Base-by-base conservation (phyloP, 2,888 invertebrate genomes). In the Laothoe populi region DNA sequence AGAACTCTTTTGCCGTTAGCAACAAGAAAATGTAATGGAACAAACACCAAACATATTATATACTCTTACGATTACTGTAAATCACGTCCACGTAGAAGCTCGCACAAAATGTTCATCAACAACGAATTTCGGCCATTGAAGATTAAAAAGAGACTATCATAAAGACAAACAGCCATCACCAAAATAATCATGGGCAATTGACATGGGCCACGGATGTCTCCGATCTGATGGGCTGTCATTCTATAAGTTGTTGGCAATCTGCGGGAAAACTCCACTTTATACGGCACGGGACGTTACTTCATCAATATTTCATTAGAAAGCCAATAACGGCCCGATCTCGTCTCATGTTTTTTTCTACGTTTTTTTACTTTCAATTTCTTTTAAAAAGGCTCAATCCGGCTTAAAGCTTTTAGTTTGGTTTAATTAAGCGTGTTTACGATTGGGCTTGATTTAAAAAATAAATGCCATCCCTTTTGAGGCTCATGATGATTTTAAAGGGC, bases 221-320 rank as follows among this genome's bases (percentile, higher is more conserved):
- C 31, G n/a, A 19, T 31, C 11, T 21, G 48, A 38, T 40, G 46
- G 16, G 24, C 19, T 8, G 2, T 26, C 60, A 16, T 40, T 8
- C 19, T 19, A 60, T 60, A 49, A 60, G n/a, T 49, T 61, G 53
- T 42, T 24, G 42, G 53, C 40, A 61, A 53, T 62, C 58, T 62
- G 38, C 26, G 23, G 24, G 19, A 57, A 45, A 40, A 58, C 40
- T 38, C 42, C 42, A 31, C 42, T 46, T 59, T 48, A 48, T 58
- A 48, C 58, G 26, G 24, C 57, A 35, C 46, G 59, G 44, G 26
- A 53, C 61, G 53, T 53, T 44, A 42, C 63, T 60, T 67, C 69
- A 69, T 69, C 69, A 65, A 69, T 69, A 69, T 69, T 69, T 69
- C 67, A 69, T 69, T 64, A 67, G 44, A 45, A 61, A 64, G 62